These are phyloP conservation scores for Anseranas semipalmata DNA, from an alignment of 2,113 vertebrate species.

Conservation along the genomic window DNA sequence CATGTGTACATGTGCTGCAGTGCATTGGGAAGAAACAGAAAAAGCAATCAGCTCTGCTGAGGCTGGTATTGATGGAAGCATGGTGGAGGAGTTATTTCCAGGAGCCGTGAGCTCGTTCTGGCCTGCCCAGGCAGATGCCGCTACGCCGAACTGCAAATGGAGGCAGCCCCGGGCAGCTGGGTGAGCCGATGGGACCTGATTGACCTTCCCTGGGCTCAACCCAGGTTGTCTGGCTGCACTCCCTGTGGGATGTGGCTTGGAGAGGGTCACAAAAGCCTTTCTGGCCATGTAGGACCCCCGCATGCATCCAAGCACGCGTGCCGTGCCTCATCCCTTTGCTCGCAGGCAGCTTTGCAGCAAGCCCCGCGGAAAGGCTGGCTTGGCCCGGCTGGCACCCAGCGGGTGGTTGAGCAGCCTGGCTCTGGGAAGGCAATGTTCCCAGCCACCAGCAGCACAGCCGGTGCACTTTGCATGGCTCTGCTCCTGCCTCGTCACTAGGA, in stretches of 20 bases:
- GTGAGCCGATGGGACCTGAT: fast-evolving
- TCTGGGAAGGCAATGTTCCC: background rate
- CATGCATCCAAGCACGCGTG: fast-evolving
- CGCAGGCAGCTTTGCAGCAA: fast-evolving
- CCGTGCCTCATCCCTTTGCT: fast-evolving
- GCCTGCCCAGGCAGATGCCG: background rate
- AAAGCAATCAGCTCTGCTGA: background rate
- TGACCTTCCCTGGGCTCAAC: background rate
- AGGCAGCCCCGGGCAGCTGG: background rate
- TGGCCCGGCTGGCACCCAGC: background rate
- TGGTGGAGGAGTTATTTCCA: background rate
- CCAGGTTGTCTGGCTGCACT: fast-evolving
- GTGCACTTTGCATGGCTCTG: too few species aligned
- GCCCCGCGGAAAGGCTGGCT: fast-evolving
- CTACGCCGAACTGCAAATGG: background rate
- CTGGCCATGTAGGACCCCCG: too few species aligned
- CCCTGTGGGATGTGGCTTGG: fast-evolving
- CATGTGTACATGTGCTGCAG: background rate
- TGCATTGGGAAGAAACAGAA: background rate
- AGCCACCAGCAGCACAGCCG: background rate
- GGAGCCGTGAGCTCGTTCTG: background rate
- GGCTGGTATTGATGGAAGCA: background rate
- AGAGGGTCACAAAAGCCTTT: background rate
- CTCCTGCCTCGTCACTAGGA: background rate
- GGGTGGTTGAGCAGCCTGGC: background rate